phyloP scores from a whole-genome alignment of 2,113 vertebrate genomes.

The Candoia aspera region DNA sequence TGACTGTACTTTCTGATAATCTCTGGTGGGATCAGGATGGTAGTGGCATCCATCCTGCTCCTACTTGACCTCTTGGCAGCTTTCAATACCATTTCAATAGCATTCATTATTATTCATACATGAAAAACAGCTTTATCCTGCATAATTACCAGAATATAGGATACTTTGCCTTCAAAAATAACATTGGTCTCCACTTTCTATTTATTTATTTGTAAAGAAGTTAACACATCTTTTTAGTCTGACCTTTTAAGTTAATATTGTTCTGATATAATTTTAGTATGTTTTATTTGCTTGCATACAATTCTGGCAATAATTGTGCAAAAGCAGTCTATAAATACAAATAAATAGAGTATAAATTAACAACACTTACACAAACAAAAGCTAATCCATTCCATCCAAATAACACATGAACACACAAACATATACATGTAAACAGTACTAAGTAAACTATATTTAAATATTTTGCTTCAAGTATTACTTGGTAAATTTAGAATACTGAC shows the following conservation, averaged over 20 bases:
- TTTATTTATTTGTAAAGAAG: background rate
- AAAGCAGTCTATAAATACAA: background rate
- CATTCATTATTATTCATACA: background rate
- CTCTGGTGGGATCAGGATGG: too few species aligned
- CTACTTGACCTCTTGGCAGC: too few species aligned
- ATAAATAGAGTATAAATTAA: background rate
- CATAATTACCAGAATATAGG: background rate
- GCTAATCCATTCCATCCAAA: background rate
- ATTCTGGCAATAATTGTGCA: background rate
- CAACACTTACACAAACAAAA: background rate
- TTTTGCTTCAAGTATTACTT: background rate
- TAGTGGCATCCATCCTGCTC: too few species aligned
- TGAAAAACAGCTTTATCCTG: background rate
- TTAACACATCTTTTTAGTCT: background rate
- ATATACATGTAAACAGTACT: background rate
- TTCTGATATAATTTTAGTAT: background rate
- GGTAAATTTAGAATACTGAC: slow-evolving; percentile 69
- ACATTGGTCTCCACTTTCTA: background rate
- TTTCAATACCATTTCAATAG: too few species aligned
- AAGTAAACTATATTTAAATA: background rate
- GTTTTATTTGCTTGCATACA: background rate
- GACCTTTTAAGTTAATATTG: background rate
- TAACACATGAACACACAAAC: background rate
- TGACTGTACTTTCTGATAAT: too few species aligned
- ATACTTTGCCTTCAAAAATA: background rate